phyloP scores from a whole-genome alignment of 1,140 invertebrate species.

The Episyrphus balteatus region DNA sequence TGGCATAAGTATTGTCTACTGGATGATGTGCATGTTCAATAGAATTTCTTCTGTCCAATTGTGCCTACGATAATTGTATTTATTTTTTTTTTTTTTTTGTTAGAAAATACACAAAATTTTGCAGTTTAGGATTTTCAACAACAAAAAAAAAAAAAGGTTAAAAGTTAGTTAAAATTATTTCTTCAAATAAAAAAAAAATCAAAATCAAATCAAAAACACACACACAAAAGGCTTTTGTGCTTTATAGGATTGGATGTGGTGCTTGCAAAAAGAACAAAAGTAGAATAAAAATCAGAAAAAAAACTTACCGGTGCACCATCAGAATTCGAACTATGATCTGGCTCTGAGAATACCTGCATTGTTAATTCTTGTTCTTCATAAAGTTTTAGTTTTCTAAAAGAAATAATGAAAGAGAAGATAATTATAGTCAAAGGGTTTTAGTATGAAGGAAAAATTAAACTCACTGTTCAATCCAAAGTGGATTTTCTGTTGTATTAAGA shows the following conservation, averaged over 20 bases:
- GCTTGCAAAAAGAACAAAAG: no score
- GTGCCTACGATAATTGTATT: slow-evolving; percentile 11
- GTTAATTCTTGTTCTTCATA: slow-evolving; percentile 89
- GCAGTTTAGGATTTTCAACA: no score
- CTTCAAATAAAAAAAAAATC: no score
- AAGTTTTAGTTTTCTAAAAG: slow-evolving; percentile 64
- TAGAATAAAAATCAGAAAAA: no score
- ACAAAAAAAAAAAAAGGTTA: not conserved
- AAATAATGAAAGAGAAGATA: slow-evolving; percentile 9
- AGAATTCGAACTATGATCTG: slow-evolving; percentile 29
- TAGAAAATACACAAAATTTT: not conserved
- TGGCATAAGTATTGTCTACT: slow-evolving; percentile 74
- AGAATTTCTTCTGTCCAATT: slow-evolving; percentile 27
- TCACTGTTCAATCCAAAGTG: slow-evolving; percentile 84
- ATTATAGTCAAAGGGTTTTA: not conserved
- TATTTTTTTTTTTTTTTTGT: no score
- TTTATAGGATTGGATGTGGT: no score
- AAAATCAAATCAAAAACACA: no score
- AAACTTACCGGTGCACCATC: slow-evolving; percentile 31
- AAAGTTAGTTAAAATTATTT: not conserved
- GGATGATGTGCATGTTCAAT: slow-evolving; percentile 40
- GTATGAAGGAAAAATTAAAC: slow-evolving; percentile 18
- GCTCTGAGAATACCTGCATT: slow-evolving; percentile 84
- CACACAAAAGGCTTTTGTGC: no score
- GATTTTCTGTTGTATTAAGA: slow-evolving; percentile 81